Evolutionary conservation across 2,888 invertebrate genomes (phyloP), one percentile per base, ranked within the genome.

Genomic region (Belgica antarctica): DNA sequence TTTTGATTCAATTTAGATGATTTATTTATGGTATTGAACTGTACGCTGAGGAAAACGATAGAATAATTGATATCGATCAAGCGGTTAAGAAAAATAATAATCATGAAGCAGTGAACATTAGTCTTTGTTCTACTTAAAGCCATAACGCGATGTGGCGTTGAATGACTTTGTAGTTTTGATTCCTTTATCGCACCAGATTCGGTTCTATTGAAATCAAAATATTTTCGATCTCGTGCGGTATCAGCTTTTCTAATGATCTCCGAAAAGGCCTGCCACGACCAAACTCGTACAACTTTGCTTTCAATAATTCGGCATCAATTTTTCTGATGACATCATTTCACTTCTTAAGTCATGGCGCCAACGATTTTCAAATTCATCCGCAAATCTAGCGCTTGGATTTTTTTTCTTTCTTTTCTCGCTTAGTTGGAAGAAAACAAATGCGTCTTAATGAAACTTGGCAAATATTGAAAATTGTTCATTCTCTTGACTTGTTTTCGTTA

Each of bases 331-430:
- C 62, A 62, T 62, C 62, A 62, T 34, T 62, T 31, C 24, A 19
- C 15, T 19, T 62, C 62, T 62, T 62, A 62, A 62, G 34, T 34
- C 17, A 25, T 62, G 62, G 62, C 62, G 62, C 62, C 62, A 62
- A 34, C 2, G 1, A 4, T 62, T 62, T 62, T 62, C 31, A 34
- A 22, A 31, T 62, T 25, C 62, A 62, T 62, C 62, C 62, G 62
- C 62, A 8, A 62, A 28, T 31, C 62, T 59, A n/a, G n/a, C n/a
- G n/a, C n/a, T n/a, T n/a, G n/a, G n/a, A n/a, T 10, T 59, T 12
- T 59, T 59, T 4, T 52, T 59, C 27, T 59, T 12, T 15, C 22
- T 25, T 2, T 59, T 27, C n/a, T n/a, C 8, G 3, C 25, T n/a
- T 10, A 27, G 12, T n/a, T 4, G 24, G 24, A 22, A 22, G 12